Conservation (phyloP, 1,140 invertebrate species). For the Gerris buenoi region DNA sequence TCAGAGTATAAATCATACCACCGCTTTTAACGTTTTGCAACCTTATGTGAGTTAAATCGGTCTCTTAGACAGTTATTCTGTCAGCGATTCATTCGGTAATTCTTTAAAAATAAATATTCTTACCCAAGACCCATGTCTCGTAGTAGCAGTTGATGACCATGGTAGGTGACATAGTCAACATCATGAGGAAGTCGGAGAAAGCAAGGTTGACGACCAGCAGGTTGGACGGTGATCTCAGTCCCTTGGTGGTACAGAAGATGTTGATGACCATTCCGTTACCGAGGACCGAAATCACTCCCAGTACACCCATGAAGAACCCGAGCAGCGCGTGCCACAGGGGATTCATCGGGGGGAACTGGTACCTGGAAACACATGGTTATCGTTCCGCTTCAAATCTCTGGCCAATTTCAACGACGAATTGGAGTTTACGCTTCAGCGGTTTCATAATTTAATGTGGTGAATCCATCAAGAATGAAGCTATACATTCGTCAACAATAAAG, state of each 20-base stretch:
- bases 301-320: slow-evolving; percentile 52
- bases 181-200: slow-evolving; percentile 76
- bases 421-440: too few species aligned
- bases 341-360: slow-evolving; percentile 57
- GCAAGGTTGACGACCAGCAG: slow-evolving; percentile 70
- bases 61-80: too few species aligned
- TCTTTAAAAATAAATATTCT: too few species aligned
- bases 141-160: slow-evolving; percentile 76
- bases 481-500: too few species aligned
- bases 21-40: too few species aligned
- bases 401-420: neutral
- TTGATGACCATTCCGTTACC: slow-evolving; percentile 78
- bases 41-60: too few species aligned
- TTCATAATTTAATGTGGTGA: too few species aligned
- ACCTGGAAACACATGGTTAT: too few species aligned
- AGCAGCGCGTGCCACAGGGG: slow-evolving; percentile 62
- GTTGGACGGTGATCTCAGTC: slow-evolving; percentile 69
- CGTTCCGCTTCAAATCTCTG: too few species aligned
- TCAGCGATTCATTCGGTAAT: too few species aligned
- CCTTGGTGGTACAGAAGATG: slow-evolving; percentile 62
- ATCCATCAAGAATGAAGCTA: too few species aligned
- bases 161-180: slow-evolving; percentile 62
- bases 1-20: too few species aligned
- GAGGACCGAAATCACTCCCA: slow-evolving; percentile 48
- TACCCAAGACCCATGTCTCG: slow-evolving; percentile 71